Evolutionary conservation across 2,888 invertebrate species (phyloP), one percentile per base, ranked within the genome.

Genomic region (Folsomia candida): DNA sequence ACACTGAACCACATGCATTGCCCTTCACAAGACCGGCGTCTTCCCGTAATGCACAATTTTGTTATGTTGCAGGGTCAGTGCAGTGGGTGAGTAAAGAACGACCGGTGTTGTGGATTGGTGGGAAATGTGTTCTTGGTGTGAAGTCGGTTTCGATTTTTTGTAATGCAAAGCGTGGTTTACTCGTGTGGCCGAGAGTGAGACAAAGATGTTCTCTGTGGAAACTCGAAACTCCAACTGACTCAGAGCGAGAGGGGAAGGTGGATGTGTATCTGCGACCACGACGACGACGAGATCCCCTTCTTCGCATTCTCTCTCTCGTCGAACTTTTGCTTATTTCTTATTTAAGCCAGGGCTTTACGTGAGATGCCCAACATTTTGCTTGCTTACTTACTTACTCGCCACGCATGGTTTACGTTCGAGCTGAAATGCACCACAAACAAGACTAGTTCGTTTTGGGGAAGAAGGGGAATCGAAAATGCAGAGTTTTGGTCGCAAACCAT

Each of bases 161-260:
- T n/a, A n/a, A n/a, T n/a, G n/a, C n/a, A 37, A 37, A 59, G 59
- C 59, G 59, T 25, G 54, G 18, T 54, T 54, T 6, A 6, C 4
- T 20, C 4, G 18, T 25, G 25, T 59, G 59, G 24, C 14, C 9
- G 25, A 59, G 27, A 59, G 59, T 26, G 47, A 25, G 51, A 51
- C 24, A 24, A 64, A 64, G 63, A 64, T 64, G 63, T 47, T 64
- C 37, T 37, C 63, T 20, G 47, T 14, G n/a, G 63, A 64, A 64
- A 64, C 63, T 64, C 63, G 63, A 64, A 64, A 64, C 63, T 51
- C 63, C 22, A 64, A 64, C 63, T 64, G 63, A 64, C 20, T 62
- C 25, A 59, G 3, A 9, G 25, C 24, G 24, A 59, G 25, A 26
- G 59, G 24, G 27, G 25, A 25, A 24, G 24, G 22, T 59, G 27